A percentile compares a stretch with the other conserved stretches of the same genome.
These are phyloP conservation scores for Micoletzkya japonica DNA, from an alignment of 2,888 invertebrate species.

Conservation along the genomic window DNA sequence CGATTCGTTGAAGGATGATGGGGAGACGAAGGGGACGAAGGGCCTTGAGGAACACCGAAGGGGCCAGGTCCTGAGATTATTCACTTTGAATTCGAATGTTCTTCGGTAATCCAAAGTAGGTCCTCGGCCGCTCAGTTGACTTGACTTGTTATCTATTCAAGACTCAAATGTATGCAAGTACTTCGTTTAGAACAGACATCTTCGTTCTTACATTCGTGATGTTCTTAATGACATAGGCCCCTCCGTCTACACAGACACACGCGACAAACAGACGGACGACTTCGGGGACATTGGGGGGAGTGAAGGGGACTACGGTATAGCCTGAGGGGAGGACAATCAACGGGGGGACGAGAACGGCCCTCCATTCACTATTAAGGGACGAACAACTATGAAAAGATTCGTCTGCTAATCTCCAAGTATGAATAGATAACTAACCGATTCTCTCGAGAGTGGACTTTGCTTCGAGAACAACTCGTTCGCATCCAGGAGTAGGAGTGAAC, in stretches of 20 bases:
- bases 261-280: constrained; percentile 44
- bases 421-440: constrained; percentile 19
- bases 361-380: background rate
- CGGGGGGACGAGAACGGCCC: background rate
- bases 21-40: constrained; percentile 22
- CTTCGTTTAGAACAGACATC: background rate
- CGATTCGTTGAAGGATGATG: constrained; percentile 8
- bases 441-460: constrained; percentile 46
- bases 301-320: constrained; percentile 50
- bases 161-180: no score
- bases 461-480: constrained; percentile 48
- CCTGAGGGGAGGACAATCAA: constrained; percentile 32
- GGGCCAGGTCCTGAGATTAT: constrained; percentile 31
- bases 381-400: background rate
- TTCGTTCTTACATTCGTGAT: constrained; percentile 39
- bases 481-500: constrained; percentile 52
- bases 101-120: no score
- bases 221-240: constrained; percentile 39
- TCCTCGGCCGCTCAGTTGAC: no score
- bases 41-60: constrained; percentile 24
- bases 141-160: no score
- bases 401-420: no score
- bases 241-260: constrained; percentile 53
- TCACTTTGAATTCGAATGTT: background rate
- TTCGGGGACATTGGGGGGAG: constrained; percentile 43